Conservation (phyloP, 1,140 invertebrate species). For the Carposina sasakii region DNA sequence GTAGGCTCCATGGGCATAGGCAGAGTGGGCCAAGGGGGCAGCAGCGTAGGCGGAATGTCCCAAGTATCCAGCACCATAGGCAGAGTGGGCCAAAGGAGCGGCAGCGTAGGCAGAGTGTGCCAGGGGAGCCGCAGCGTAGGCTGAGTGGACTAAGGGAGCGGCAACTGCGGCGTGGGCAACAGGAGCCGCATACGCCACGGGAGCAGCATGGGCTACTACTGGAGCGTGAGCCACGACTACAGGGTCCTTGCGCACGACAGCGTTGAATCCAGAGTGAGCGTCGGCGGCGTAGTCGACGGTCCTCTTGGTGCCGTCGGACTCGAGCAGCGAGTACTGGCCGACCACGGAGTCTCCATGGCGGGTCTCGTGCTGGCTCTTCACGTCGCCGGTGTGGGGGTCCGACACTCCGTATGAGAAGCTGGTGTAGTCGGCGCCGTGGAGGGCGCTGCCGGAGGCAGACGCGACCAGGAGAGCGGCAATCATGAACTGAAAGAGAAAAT, state of each 20-base stretch:
- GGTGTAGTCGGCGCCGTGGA: conserved; percentile 47
- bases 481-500: conserved; percentile 43
- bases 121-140: conserved; percentile 18
- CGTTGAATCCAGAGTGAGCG: conserved; percentile 59
- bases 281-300: conserved; percentile 70
- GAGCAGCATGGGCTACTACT: conserved; percentile 25
- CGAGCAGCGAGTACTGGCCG: conserved; percentile 67
- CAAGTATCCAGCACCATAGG: conserved; percentile 9
- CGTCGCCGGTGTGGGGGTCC: conserved; percentile 71
- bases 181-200: conserved; percentile 20
- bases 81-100: conserved; percentile 17
- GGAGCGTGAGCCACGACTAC: conserved; percentile 25
- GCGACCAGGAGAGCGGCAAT: conserved; percentile 55
- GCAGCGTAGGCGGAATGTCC: conserved; percentile 12
- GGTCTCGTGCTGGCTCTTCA: conserved; percentile 68
- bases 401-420: conserved; percentile 67
- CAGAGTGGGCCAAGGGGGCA: no score
- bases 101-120: conserved; percentile 14
- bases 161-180: conserved; percentile 22
- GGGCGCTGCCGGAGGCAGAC: conserved; percentile 45
- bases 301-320: conserved; percentile 67
- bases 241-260: conserved; percentile 52
- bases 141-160: conserved; percentile 18
- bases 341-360: conserved; percentile 73
- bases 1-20: conserved; percentile 6